phyloP scores from a whole-genome alignment of 2,888 invertebrate species.

The Athalia rosae region DNA sequence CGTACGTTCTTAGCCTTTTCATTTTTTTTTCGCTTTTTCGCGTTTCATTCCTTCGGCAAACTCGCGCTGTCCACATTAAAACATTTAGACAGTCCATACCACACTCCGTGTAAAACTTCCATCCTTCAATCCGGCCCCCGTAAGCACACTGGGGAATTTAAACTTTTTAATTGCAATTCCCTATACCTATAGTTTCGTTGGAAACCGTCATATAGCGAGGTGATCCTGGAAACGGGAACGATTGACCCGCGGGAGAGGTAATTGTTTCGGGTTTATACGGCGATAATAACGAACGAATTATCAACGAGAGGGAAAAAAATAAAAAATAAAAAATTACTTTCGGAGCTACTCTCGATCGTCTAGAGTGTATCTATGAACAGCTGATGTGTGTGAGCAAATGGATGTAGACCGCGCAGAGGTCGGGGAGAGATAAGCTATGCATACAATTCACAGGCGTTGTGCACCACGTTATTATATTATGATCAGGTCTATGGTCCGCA shows the following conservation, averaged over 20 bases:
- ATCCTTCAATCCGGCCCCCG: no score
- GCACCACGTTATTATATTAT: background rate
- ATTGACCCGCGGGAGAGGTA: no score
- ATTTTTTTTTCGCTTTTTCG: no score
- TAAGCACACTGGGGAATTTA: background rate
- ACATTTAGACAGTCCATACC: background rate
- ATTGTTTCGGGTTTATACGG: no score
- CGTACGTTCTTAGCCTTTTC: no score
- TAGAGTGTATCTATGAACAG: background rate
- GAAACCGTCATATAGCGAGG: no score
- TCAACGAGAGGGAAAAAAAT: background rate
- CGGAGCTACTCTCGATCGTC: background rate
- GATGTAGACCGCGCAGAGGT: background rate
- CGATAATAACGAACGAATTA: background rate
- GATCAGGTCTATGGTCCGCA: no score
- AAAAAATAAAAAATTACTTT: background rate
- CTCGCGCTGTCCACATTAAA: no score
- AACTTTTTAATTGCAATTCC: slow-evolving; percentile 22
- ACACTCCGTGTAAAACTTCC: background rate
- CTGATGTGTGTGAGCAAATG: background rate
- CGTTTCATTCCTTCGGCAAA: no score
- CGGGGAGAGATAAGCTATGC: slow-evolving; percentile 24
- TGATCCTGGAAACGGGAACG: no score
- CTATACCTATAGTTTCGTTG: background rate
- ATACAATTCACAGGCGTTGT: slow-evolving; percentile 11